Conservation (phyloP, 2,888 invertebrate species). For the Entomobrya multifasciata region DNA sequence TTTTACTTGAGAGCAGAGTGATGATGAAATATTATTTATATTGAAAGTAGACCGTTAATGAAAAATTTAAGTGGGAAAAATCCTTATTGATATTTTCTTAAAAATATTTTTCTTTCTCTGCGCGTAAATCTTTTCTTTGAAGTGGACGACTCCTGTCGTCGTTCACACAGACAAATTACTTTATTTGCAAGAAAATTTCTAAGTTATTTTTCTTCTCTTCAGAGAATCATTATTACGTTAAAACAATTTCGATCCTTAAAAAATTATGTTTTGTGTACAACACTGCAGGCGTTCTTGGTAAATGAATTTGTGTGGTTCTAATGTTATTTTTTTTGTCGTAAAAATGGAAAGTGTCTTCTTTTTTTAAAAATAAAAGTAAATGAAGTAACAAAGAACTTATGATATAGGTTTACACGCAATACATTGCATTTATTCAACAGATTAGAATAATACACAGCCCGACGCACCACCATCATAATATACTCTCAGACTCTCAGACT, state of each 20-base stretch:
- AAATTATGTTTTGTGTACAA: slow-evolving; percentile 18
- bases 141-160: not conserved
- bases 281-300: slow-evolving; percentile 14
- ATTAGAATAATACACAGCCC: no score
- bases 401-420: no score
- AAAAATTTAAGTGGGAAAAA: no score
- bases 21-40: slow-evolving; percentile 20
- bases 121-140: not conserved
- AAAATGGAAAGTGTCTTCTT: slow-evolving; percentile 54
- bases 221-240: slow-evolving; percentile 9
- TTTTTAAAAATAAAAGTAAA: slow-evolving; percentile 6
- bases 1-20: slow-evolving; percentile 13
- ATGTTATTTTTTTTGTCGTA: slow-evolving; percentile 12
- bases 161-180: not conserved
- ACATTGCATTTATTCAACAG: no score
- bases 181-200: slow-evolving; percentile 3
- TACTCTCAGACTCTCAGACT: no score
- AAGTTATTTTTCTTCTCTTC: not conserved
- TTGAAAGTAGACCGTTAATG: not conserved
- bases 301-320: not conserved
- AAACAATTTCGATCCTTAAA: slow-evolving; percentile 19
- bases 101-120: not conserved
- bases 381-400: slow-evolving; percentile 60
- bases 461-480: not conserved
- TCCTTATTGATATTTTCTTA: no score